Conservation (phyloP, 2,113 vertebrate species). For the Vicugna pacos region DNA sequence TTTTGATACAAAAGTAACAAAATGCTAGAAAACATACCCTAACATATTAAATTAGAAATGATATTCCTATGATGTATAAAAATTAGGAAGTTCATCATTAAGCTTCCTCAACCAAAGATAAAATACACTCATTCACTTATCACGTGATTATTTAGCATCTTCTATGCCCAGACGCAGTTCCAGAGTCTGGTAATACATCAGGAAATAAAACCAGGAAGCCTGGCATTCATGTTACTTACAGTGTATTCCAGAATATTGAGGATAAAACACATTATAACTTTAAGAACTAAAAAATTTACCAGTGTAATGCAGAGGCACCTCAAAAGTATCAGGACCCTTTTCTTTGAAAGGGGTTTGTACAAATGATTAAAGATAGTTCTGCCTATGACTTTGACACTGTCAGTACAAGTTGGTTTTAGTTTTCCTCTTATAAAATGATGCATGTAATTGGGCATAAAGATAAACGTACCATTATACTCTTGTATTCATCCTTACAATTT, state of each 20-base stretch:
- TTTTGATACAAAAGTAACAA: not conserved
- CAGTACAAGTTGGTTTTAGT: not conserved
- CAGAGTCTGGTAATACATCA: not conserved
- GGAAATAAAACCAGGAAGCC: not conserved
- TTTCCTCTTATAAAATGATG: constrained; percentile 49
- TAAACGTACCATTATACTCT: constrained; percentile 56
- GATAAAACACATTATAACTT: not conserved
- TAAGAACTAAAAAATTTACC: not conserved
- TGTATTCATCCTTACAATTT: constrained; percentile 72
- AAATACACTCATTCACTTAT: not conserved
- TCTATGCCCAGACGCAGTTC: not conserved
- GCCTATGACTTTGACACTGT: not conserved
- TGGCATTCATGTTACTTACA: not conserved
- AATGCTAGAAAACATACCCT: not conserved
- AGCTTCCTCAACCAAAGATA: not conserved
- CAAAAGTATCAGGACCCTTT: not conserved
- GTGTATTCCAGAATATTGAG: not conserved
- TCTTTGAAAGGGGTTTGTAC: not conserved
- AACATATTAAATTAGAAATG: not conserved
- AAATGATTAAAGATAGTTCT: not conserved
- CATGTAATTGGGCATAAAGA: not conserved
- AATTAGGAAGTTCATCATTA: not conserved
- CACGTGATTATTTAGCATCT: not conserved
- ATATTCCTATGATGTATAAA: not conserved
- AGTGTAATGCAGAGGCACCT: not conserved